A percentile compares a stretch with the other conserved stretches of the same genome.
phyloP scores from a whole-genome alignment of 2,113 vertebrate species.

The Hyaena hyaena region DNA sequence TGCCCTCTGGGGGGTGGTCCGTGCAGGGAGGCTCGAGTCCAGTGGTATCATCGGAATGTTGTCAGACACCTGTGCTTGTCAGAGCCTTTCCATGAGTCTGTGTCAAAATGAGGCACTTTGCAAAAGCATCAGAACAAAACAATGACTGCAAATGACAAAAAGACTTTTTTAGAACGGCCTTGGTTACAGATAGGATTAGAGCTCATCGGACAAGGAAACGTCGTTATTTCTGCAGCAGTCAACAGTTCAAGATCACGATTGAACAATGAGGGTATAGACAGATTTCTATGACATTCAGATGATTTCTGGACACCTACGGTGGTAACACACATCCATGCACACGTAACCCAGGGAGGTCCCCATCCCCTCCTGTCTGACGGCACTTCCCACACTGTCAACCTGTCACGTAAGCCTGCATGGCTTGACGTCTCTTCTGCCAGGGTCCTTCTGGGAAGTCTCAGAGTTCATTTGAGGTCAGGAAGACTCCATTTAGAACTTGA shows the following conservation, averaged over 20 bases:
- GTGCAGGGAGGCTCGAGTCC: not conserved
- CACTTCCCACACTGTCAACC: rapidly evolving
- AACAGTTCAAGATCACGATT: not conserved
- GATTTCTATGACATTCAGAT: not conserved
- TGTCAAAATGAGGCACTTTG: not conserved
- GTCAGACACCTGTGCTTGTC: not conserved
- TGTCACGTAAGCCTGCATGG: not conserved
- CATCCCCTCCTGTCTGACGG: no score
- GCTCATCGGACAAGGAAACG: not conserved
- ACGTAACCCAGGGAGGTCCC: rapidly evolving
- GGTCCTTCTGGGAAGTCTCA: not conserved
- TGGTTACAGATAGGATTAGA: rapidly evolving
- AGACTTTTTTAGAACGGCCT: not conserved
- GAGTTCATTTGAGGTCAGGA: not conserved
- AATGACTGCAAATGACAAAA: not conserved
- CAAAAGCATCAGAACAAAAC: not conserved
- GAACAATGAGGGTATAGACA: not conserved
- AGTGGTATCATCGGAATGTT: not conserved
- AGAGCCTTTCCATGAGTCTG: not conserved
- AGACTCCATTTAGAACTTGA: not conserved
- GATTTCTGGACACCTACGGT: not conserved
- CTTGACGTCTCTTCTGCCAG: not conserved
- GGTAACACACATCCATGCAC: not conserved
- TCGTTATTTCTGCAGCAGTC: rapidly evolving
- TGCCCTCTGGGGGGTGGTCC: not conserved